Base-by-base conservation (phyloP, 1,140 invertebrate species). In the Scylla paramamosain region DNA sequence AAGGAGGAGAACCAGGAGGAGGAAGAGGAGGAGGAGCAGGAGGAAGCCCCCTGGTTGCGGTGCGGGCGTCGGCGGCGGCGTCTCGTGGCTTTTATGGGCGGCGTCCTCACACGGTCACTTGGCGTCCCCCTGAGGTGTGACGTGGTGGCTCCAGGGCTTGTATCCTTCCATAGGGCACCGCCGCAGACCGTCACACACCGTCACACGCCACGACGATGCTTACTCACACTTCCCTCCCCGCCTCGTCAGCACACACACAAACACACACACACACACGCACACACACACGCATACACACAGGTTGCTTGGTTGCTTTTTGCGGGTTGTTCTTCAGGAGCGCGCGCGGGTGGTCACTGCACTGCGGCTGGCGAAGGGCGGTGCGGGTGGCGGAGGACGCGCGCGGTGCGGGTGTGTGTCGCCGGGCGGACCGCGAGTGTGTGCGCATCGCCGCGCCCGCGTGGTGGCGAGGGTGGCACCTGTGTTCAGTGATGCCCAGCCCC, bases 381-480 rank as follows among this genome's bases (percentile, higher is more conserved):
- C 6, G 67, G 67, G 12, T 77, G 20, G 67, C n/a, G 25, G 67
- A 7, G 2, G 20, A 20, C 4, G 12, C 20, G 67, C 67, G 67
- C 67, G 52, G 52, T 20, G 52, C 12, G 20, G 52, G 20, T 77
- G 67, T 67, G 59, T 77, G 45, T 46, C 20, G 8, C 0, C 29
- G 16, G 31, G 25, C 12, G 14, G 31, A 25, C 14, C 86, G 29
- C 14, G 28, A 46, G 86, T 88, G 86, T 88, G 86, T 88, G 12
- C n/a, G 83, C n/a, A n/a, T n/a, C 12, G 10, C 12, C n/a, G 86
- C 32, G 86, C 45, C 32, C 45, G 86, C 25, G 86, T 88, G 86
- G 86, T 31, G 86, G 14, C 0, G 31, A 88, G 86, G n/a, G 31
- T 88, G 86, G 10, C 86, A 88, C 86, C 86, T 88, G 86, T 32